Base-by-base conservation (phyloP, 2,888 invertebrate genomes). In the Acleris holmiana region DNA sequence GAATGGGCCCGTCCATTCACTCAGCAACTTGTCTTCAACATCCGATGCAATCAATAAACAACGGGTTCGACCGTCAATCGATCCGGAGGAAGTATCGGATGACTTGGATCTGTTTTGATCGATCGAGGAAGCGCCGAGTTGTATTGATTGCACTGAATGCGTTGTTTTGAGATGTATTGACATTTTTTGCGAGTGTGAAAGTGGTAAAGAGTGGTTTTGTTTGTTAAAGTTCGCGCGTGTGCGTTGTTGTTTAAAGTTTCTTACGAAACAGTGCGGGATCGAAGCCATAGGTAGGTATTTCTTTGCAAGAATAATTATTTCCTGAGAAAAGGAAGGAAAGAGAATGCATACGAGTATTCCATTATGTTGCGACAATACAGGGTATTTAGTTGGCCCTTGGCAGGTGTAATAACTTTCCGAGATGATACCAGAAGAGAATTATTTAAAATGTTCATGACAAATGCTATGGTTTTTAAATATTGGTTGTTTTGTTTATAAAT, bases 31-130 rank as follows among this genome's bases (percentile, higher is more conserved):
- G 19, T n/a, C 21, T 21, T 18, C 19, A 40, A 40, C 13, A 40
- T 40, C 17, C 44, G 17, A 29, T 4, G 21, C 35, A 0, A 21
- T 49, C 47, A 35, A 61, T 54, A 35, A 48, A 44, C 44, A 40
- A 8, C 35, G n/a, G 35, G 13, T 18, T 53, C 40, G 53, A 53
- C 40, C 35, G 19, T 40, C 13, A 19, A 40, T 53, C 53, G 53
- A 53, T 53, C 35, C 41, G 48, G 55, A 29, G 59, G 59, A 62
- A 55, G 61, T 62, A 62, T 62, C 61, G 55, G n/a, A 6, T 62
- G 25, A 5, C 57, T 50, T 50, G 25, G 61, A 49, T 55, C 35
- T 48, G 40, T 25, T 50, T 1, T 4, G 58, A 41, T 56, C 48
- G 61, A 55, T 56, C 19, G 23, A 54, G 54, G 55, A 55, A 62